Conservation (phyloP, 2,888 invertebrate species). For the Melanchra persicariae region DNA sequence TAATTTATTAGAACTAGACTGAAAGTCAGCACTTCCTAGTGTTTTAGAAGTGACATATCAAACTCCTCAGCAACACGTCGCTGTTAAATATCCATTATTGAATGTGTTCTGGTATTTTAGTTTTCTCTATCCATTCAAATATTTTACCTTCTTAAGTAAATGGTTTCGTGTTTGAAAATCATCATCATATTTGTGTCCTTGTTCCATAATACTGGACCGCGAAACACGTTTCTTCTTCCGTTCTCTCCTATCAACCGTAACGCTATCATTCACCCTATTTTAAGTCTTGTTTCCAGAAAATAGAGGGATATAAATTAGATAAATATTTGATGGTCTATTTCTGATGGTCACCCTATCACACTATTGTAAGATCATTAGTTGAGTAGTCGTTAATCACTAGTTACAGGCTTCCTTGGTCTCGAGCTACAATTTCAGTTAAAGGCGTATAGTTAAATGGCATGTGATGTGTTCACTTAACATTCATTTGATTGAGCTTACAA, state of each 20-base stretch:
- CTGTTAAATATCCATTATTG: neutral
- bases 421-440: conserved; percentile 32
- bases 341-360: conserved; percentile 54
- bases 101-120: no score
- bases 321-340: neutral
- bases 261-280: neutral
- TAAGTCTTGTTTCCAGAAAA: neutral
- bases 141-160: no score
- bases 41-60: no score
- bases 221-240: neutral
- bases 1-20: no score
- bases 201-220: neutral
- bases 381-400: conserved; percentile 58
- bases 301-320: neutral
- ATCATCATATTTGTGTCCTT: neutral
- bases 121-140: no score
- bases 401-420: conserved; percentile 31
- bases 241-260: neutral
- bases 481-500: conserved; percentile 42
- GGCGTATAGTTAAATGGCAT: conserved; percentile 28
- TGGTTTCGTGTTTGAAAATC: neutral
- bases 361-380: conserved; percentile 46
- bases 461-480: conserved; percentile 10
- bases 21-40: no score
- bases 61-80: neutral